Base-by-base conservation (phyloP, 2,797 vertebrate species). In the Clamator glandarius region DNA sequence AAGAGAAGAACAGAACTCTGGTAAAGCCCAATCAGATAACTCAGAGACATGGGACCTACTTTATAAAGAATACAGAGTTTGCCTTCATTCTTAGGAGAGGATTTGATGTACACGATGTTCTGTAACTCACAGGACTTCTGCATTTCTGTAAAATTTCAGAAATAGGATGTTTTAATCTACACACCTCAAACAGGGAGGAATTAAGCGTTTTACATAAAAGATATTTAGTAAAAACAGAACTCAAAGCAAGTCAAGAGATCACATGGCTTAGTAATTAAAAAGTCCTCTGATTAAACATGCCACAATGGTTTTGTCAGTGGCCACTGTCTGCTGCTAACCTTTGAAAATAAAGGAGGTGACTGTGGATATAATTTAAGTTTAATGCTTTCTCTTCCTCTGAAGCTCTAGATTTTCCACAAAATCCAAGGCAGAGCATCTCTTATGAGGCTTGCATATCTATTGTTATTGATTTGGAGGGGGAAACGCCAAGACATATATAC, bases 1-100 rank as follows among this genome's bases (percentile, higher is more conserved):
- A 95, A 74, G 72, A 78, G n/a, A 42, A 87, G 26, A 72, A 18
- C 29, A 91, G 51, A 87, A 63, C 23, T 42, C 36, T 28, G 51
- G 24, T 58, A 52, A 23, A 96, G 29, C 29, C 20, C 0, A 28
- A 12, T 8, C 39, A 78, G 54, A 46, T 8, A 69, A 42, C 36
- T 66, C 67, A 81, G 51, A 73, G 44, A 48, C 8, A 39, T 9
- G 29, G 1, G 5, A 25, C 1, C 1, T 48, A 50, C 29, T 79
- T 50, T 9, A 12, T 33, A 12, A 55, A 36, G 35, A 17, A 26
- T 48, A 20, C 2, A 61, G 46, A 29, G 15, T 25, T 75, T 64
- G 74, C 24, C 48, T 75, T 1, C 3, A 42, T 72, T 86, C 63
- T 74, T 28, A 62, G 70, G 54, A 74, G 7, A 61, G 29, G 64